Evolutionary conservation across 2,888 invertebrate genomes (phyloP), one percentile per base, ranked within the genome.

Genomic region (Leucophenga maculata): DNA sequence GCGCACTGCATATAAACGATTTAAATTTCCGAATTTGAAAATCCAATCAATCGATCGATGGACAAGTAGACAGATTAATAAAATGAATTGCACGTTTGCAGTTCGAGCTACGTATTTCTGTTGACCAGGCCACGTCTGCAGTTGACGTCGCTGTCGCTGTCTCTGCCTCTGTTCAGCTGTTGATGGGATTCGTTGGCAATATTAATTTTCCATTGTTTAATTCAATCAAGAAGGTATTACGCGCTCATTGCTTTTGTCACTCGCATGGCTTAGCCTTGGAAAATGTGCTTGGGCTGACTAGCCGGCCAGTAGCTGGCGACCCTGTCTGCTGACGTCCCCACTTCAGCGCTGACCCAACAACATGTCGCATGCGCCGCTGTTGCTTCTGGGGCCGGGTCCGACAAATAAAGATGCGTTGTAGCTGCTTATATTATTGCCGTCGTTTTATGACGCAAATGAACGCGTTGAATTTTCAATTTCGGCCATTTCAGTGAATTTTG

Each of bases 201-300:
- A 83, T 81, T 81, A 81, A 81, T 83, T 78, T 72, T 65, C 52
- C 22, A 55, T 50, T 20, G 39, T 76, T 68, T 72, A 74, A 82
- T 82, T 79, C 83, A 80, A 83, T 83, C 82, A 83, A 82, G 80
- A 81, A 81, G 80, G 77, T 71, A 82, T 82, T 82, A 80, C 6
- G 46, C n/a, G 46, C 32, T 52, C 54, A 62, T 68, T 80, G 73
- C 69, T 69, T 69, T 72, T 83, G 80, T 82, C 78, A 78, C 75
- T 75, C 65, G 75, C 69, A 26, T 57, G 72, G 26, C 68, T 74
- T 75, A 78, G 83, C 83, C 82, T 82, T 81, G 78, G 77, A 20
- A 68, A 75, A 72, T 76, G 70, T 75, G 74, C 71, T 76, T 72
- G 75, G 69, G 73, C 67, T 71, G 69, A 68, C 66, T 39, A 39